phyloP scores from a whole-genome alignment of 2,888 invertebrate species.

The Mythimna impura region DNA sequence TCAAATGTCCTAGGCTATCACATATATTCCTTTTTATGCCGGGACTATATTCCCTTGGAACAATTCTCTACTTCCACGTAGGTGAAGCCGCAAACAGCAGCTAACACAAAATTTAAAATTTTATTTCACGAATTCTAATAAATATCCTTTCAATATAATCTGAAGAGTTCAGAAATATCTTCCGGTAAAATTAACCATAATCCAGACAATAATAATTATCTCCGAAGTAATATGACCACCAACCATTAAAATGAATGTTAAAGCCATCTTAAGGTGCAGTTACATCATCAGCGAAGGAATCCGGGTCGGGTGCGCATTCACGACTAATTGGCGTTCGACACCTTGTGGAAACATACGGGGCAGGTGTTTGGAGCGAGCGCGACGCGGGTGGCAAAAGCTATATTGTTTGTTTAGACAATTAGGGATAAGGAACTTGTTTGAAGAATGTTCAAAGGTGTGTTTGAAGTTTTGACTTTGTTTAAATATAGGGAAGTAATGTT shows the following conservation, averaged over 20 bases:
- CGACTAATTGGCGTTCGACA: conserved; percentile 63
- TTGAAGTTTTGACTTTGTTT: conserved; percentile 22
- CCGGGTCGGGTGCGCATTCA: conserved; percentile 54
- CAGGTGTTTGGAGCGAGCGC: conserved; percentile 8
- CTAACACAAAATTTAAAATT: neutral
- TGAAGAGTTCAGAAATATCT: neutral
- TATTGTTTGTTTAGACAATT: conserved; percentile 23
- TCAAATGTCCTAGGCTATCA: too few relatives aligned
- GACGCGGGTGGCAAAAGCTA: conserved; percentile 1
- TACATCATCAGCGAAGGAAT: conserved; percentile 55
- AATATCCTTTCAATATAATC: neutral
- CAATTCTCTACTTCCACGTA: too few relatives aligned
- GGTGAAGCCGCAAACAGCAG: too few relatives aligned
- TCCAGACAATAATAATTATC: neutral
- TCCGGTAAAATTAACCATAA: conserved; percentile 4
- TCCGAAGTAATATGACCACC: conserved; percentile 13
- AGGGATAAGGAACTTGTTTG: conserved; percentile 3
- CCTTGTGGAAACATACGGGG: conserved; percentile 56
- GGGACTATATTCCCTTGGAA: too few relatives aligned
- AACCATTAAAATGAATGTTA: conserved; percentile 17
- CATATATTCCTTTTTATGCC: too few relatives aligned
- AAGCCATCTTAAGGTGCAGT: conserved; percentile 35
- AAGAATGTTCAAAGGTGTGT: conserved; percentile 27
- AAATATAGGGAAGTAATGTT: conserved; percentile 1
- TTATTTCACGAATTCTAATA: neutral